A percentile compares a stretch with the other conserved stretches of the same genome.
These are phyloP conservation scores for Sinocyclocheilus anophthalmus DNA, from an alignment of 2,113 vertebrate species.

Conservation along the genomic window DNA sequence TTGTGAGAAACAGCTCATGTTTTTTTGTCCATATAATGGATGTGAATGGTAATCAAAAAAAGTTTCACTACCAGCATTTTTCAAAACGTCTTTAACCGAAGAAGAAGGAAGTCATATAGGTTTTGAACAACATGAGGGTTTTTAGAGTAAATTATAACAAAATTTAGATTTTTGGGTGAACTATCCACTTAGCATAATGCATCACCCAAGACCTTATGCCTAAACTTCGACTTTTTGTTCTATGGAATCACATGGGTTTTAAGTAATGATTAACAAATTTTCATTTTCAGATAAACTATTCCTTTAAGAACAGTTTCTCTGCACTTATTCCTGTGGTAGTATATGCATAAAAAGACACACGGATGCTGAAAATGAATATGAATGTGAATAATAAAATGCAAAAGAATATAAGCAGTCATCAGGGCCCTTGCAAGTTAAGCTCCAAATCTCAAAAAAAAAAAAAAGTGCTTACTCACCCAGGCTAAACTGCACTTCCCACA, in stretches of 20 bases:
- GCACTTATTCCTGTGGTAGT: neutral
- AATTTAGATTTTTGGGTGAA: too few relatives aligned
- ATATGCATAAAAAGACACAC: neutral
- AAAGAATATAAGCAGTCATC: neutral
- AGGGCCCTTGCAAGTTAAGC: neutral
- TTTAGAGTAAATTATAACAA: too few relatives aligned
- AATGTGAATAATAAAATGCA: neutral
- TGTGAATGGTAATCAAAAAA: neutral
- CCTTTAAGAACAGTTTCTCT: neutral
- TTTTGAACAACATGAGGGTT: too few relatives aligned
- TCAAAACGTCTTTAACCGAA: neutral
- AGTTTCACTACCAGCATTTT: neutral
- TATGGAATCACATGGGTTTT: neutral
- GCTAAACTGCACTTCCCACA: conserved; percentile 23
- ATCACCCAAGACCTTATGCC: neutral
- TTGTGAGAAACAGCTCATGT: neutral
- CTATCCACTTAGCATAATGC: too few relatives aligned
- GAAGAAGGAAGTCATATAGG: too few relatives aligned
- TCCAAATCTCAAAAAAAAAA: conserved; percentile 16
- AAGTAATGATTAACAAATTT: neutral
- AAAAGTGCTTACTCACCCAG: conserved; percentile 10
- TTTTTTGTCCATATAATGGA: neutral
- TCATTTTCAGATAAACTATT: neutral
- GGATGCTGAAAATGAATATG: neutral
- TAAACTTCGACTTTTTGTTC: neutral